phyloP scores from a whole-genome alignment of 2,797 vertebrate species.

The Cheirogaleus major region DNA sequence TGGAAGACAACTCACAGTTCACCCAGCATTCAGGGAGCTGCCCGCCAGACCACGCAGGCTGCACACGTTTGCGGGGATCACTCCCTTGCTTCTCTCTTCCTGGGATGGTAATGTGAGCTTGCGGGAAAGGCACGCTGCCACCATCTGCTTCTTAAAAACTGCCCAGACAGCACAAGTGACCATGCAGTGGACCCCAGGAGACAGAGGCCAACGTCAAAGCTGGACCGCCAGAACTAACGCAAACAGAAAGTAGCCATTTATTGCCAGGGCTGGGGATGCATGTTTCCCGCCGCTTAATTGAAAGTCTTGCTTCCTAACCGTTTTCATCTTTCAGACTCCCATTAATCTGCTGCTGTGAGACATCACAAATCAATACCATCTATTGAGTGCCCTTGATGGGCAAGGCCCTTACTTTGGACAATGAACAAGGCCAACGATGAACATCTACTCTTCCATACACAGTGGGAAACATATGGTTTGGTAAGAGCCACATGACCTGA shows the following conservation, averaged over 20 bases:
- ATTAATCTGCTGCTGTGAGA: accelerated
- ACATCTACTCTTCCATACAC: no score
- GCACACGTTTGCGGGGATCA: accelerated
- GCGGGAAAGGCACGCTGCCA: no score
- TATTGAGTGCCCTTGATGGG: accelerated
- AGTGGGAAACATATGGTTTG: accelerated
- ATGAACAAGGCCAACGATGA: background rate
- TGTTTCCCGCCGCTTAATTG: background rate
- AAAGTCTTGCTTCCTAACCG: background rate
- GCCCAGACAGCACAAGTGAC: background rate
- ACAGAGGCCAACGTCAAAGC: background rate
- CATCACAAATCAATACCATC: accelerated
- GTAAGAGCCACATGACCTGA: background rate
- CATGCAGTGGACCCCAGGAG: accelerated
- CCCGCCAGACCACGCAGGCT: background rate
- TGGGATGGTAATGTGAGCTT: accelerated
- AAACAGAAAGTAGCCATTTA: background rate
- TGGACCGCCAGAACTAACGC: accelerated
- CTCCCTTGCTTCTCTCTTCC: background rate
- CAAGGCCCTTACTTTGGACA: background rate
- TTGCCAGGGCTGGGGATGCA: no score
- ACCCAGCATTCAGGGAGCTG: accelerated
- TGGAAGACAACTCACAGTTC: no score
- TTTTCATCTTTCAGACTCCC: background rate
- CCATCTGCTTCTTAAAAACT: no score